Conservation (phyloP, 2,797 vertebrate species). For the Sebastolobus altivelis region DNA sequence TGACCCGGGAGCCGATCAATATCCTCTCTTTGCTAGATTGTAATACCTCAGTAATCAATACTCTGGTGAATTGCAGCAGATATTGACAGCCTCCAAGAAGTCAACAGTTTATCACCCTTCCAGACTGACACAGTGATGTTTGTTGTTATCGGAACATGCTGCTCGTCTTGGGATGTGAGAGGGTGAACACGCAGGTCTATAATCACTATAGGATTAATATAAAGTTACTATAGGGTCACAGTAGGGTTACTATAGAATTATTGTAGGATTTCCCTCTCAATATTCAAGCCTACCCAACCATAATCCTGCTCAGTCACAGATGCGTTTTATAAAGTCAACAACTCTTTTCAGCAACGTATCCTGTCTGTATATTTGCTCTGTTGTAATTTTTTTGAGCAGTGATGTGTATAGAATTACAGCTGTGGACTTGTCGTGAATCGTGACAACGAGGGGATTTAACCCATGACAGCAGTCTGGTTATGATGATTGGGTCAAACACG, state of each 20-base stretch:
- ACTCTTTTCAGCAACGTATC: background rate
- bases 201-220: background rate
- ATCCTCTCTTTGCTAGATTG: conserved; percentile 14
- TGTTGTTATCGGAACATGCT: background rate
- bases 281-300: background rate
- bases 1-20: conserved; percentile 28
- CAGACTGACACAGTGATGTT: conserved; percentile 7
- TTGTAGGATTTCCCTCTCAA: background rate
- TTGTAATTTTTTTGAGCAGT: conserved; percentile 1
- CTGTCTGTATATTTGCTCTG: background rate
- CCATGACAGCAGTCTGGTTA: conserved; percentile 28
- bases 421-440: conserved; percentile 8
- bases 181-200: background rate
- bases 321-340: too few species aligned
- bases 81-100: conserved; percentile 3
- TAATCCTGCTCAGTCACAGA: background rate
- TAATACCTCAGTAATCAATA: conserved; percentile 37
- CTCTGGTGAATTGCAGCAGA: conserved; percentile 12
- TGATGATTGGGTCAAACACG: conserved; percentile 29
- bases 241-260: background rate
- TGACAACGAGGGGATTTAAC: conserved; percentile 42
- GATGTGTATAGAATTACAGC: conserved; percentile 19
- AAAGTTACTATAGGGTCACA: background rate
- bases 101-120: background rate
- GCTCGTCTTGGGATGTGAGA: background rate